phyloP scores from a whole-genome alignment of 2,797 vertebrate species.

The Oreochromis mossambicus region DNA sequence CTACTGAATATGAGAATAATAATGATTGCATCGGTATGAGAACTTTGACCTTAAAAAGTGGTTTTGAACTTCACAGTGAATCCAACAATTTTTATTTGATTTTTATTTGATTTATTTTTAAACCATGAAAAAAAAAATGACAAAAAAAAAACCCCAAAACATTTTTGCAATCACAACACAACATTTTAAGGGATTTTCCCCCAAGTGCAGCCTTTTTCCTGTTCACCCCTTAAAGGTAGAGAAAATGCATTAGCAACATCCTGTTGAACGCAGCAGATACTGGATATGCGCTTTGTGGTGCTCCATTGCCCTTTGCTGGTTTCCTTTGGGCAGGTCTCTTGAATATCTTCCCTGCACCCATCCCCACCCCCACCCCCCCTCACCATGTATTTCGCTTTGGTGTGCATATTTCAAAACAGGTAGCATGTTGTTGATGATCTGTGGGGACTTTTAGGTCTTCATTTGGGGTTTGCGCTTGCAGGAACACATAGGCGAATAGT shows the following conservation, averaged over 20 bases:
- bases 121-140: not conserved
- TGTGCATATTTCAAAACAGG: constrained; percentile 60
- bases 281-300: constrained; percentile 63
- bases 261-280: constrained; percentile 62
- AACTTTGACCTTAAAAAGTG: not conserved
- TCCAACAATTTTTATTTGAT: not conserved
- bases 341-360: not conserved
- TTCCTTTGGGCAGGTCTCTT: constrained; percentile 64
- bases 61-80: not conserved
- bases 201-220: constrained; percentile 55
- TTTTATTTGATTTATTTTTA: not conserved
- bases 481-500: constrained; percentile 49
- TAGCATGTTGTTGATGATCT: constrained; percentile 60
- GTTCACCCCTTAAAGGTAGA: constrained; percentile 58
- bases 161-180: constrained; percentile 32
- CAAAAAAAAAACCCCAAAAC: not conserved
- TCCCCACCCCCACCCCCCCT: too few species aligned
- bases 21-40: not conserved
- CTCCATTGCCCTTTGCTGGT: constrained; percentile 67
- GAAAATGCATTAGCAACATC: constrained; percentile 62
- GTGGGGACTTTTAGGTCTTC: constrained; percentile 50
- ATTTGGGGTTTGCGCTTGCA: constrained; percentile 36
- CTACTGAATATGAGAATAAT: not conserved
- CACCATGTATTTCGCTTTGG: not conserved
- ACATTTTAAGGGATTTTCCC: constrained; percentile 68